Percentiles rank a stretch among this genome's conserved stretches.
These are phyloP conservation scores for Heliconius himera DNA, from an alignment of 1,140 invertebrate genomes.

Conservation along the genomic window DNA sequence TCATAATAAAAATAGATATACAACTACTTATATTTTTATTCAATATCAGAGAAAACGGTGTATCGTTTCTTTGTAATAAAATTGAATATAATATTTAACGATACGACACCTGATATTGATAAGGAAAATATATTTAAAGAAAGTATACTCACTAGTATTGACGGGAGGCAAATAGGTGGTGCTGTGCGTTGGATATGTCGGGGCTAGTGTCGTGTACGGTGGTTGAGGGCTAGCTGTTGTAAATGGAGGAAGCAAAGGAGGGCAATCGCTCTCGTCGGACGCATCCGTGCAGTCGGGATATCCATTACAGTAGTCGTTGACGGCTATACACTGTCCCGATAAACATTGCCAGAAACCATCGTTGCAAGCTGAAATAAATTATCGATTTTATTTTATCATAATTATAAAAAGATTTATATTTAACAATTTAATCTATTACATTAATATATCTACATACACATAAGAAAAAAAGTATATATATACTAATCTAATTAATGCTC, in stretches of 20 bases:
- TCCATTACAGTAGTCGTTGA: conserved; percentile 86
- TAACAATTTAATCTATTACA: background rate
- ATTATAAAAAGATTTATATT: background rate
- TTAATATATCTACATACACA: background rate
- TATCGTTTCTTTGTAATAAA: background rate
- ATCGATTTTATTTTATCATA: background rate
- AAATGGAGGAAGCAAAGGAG: conserved; percentile 22
- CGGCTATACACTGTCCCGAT: conserved; percentile 87
- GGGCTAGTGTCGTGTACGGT: background rate
- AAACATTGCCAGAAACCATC: conserved; percentile 72
- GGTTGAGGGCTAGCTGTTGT: conserved; percentile 17
- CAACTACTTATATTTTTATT: background rate
- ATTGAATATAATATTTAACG: background rate
- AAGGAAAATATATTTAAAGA: background rate
- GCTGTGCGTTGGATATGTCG: background rate
- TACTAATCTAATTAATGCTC: background rate
- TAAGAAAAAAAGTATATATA: background rate
- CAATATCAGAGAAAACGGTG: background rate
- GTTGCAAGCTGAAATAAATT: conserved; percentile 70
- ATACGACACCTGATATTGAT: background rate
- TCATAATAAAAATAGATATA: conserved; percentile 10
- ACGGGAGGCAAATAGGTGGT: background rate
- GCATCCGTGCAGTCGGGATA: conserved; percentile 86
- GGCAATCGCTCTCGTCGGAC: conserved; percentile 86
- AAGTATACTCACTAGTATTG: background rate